Evolutionary conservation across 2,797 vertebrate species (phyloP).

Genomic region (Orestias chungarensis): DNA sequence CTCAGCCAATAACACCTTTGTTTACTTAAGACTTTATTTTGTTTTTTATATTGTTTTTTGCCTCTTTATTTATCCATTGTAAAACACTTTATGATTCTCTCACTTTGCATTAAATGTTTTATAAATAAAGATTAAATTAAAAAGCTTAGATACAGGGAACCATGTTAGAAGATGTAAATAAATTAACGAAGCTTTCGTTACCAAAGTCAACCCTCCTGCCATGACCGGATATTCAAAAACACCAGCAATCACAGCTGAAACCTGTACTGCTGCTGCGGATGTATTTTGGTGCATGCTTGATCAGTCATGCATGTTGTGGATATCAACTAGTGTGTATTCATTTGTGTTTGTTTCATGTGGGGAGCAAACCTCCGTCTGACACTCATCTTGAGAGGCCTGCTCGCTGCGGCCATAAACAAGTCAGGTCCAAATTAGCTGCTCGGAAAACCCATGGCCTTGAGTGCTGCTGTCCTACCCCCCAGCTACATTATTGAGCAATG

Average conservation of each 20-base stretch:
- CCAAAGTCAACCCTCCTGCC: neutral
- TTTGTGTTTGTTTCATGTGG: slow-evolving; percentile 72
- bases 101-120: neutral
- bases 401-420: slow-evolving; percentile 66
- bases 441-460: slow-evolving; percentile 80
- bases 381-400: slow-evolving; percentile 70
- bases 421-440: slow-evolving; percentile 75
- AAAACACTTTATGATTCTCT: neutral
- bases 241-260: slow-evolving; percentile 22
- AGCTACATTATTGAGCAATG: slow-evolving; percentile 84
- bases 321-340: slow-evolving; percentile 67
- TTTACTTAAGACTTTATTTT: neutral
- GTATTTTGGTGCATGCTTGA: slow-evolving; percentile 67
- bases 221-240: neutral
- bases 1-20: too few species aligned
- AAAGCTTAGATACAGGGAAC: neutral
- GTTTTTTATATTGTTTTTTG: neutral
- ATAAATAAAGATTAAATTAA: neutral
- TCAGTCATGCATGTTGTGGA: slow-evolving; percentile 69
- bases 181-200: slow-evolving; percentile 9
- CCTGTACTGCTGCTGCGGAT: slow-evolving; percentile 39
- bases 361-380: slow-evolving; percentile 65
- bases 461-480: slow-evolving; percentile 76
- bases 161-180: neutral
- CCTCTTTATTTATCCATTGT: neutral